Conservation (phyloP, 1,140 invertebrate species). For the Drosophila paulistorum region DNA sequence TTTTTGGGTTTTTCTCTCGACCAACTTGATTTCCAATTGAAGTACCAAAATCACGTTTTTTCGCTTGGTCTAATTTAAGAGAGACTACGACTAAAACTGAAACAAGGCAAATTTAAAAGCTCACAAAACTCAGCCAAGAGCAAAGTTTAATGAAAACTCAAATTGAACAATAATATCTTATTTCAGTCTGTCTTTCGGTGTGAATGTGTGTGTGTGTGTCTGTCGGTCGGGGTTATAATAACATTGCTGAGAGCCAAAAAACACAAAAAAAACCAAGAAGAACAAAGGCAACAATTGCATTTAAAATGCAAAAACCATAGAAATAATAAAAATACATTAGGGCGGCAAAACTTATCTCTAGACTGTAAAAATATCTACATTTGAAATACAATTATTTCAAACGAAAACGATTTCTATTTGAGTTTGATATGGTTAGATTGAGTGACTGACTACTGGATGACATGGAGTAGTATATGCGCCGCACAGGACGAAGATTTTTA, state of each 20-base stretch:
- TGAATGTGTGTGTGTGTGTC: neutral
- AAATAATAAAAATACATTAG: slow-evolving; percentile 80
- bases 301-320: slow-evolving; percentile 75
- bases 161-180: slow-evolving; percentile 66
- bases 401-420: neutral
- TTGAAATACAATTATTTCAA: slow-evolving; percentile 11
- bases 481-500: too few species aligned
- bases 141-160: slow-evolving; percentile 34
- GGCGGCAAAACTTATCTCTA: slow-evolving; percentile 60
- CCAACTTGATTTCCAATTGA: slow-evolving; percentile 79
- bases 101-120: neutral
- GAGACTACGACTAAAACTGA: neutral
- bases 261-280: neutral
- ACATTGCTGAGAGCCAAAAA: slow-evolving; percentile 40
- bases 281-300: slow-evolving; percentile 55
- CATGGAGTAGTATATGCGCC: neutral
- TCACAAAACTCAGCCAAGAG: slow-evolving; percentile 8
- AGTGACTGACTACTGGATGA: neutral
- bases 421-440: neutral
- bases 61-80: slow-evolving; percentile 3
- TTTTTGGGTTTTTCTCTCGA: slow-evolving; percentile 50
- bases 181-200: neutral
- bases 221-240: slow-evolving; percentile 53
- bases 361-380: slow-evolving; percentile 3
- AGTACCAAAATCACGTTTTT: slow-evolving; percentile 17